Evolutionary conservation across 1,140 invertebrate genomes (phyloP).

Genomic region (Hyphantria cunea): DNA sequence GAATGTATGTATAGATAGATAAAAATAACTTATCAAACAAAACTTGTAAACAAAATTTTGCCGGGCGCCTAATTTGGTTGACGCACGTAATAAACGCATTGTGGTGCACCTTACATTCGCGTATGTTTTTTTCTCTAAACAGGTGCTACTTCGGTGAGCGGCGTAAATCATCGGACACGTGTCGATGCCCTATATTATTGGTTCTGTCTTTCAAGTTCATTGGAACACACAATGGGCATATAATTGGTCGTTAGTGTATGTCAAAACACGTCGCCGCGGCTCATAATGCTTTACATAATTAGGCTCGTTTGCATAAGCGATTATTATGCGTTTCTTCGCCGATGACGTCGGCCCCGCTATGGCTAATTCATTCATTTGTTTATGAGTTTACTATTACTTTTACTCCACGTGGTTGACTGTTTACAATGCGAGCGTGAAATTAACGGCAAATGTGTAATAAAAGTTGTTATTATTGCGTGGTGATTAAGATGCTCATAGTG

Average conservation of each 20-base stretch:
- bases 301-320: constrained; percentile 74
- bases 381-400: constrained; percentile 67
- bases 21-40: constrained; percentile 34
- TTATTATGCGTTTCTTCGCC: constrained; percentile 75
- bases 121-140: constrained; percentile 70
- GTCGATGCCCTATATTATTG: constrained; percentile 79
- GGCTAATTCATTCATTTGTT: constrained; percentile 74
- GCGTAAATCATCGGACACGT: constrained; percentile 53
- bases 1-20: too few relatives aligned
- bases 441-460: constrained; percentile 61
- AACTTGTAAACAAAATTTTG: constrained; percentile 42
- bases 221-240: constrained; percentile 71
- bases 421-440: constrained; percentile 53
- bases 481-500: constrained; percentile 21
- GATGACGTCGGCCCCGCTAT: constrained; percentile 63
- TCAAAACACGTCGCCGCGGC: constrained; percentile 69
- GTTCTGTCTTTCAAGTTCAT: constrained; percentile 75
- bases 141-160: constrained; percentile 50
- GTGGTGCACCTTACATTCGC: constrained; percentile 69
- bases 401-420: constrained; percentile 63
- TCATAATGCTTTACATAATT: constrained; percentile 78
- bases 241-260: constrained; percentile 76
- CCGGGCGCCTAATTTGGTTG: constrained; percentile 38
- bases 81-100: constrained; percentile 41
- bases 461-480: constrained; percentile 47